Evolutionary conservation across 2,113 vertebrate species (phyloP), one percentile per base, ranked within the genome.

Genomic region (Xiphophorus couchianus): DNA sequence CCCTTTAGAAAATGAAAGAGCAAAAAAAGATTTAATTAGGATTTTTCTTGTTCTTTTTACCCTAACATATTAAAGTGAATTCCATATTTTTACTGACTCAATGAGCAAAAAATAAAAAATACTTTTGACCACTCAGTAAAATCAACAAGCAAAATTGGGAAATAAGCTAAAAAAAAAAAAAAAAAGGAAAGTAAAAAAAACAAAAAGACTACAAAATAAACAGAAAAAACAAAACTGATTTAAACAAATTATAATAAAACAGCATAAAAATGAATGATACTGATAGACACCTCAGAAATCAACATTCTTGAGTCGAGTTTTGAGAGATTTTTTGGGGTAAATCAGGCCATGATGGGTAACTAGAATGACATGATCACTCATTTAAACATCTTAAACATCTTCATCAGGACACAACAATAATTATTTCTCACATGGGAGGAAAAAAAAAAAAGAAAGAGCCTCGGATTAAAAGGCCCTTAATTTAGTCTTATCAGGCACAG

Each of bases 401-500:
- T 44, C 58, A 61, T 13, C 42, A 69, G 35, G 14, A 79, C 27
- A 74, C 37, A 33, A 29, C 69, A 48, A 31, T 30, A 3, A 48
- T 66, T 62, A 29, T 66, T 54, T 48, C 69, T 39, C 25, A 44
- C 13, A 28, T 15, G 31, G 7, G 37, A 64, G 42, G 48, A 28
- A 28, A 62, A 44, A 33, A 33, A 31, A 35, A 35, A 35, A 10
- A 35, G 10, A 58, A 71, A 69, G 51, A 28, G 28, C 30, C 73
- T 37, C 64, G 54, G 61, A 80, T 78, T 78, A n/a, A 64, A 81
- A 64, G 31, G 35, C 42, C 39, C 14, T 31, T 28, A 30, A 67
- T 39, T 76, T 25, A 70, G 69, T 54, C 29, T n/a, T 65, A 76
- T 80, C 64, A 63, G 44, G n/a, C 29, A 33, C 22, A 73, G n/a